These are phyloP conservation scores for Leptopterna dolabrata DNA, from an alignment of 2,888 invertebrate genomes.

Conservation along the genomic window DNA sequence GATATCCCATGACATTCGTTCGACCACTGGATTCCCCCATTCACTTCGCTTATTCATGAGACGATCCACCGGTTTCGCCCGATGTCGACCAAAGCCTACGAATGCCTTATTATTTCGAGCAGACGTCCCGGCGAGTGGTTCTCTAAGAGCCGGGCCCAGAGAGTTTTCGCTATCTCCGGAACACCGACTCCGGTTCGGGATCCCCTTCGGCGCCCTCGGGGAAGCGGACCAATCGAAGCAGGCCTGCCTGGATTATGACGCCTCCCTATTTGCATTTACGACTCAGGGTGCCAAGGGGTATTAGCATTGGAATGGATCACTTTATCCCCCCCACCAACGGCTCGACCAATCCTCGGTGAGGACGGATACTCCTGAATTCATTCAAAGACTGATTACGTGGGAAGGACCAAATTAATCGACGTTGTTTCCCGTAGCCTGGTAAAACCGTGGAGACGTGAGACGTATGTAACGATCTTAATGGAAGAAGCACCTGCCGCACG, in stretches of 20 bases:
- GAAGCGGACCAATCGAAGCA: conserved; percentile 27
- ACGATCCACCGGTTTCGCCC: too few relatives aligned
- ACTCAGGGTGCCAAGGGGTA: conserved; percentile 7
- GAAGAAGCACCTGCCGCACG: too few relatives aligned
- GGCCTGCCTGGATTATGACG: conserved; percentile 37
- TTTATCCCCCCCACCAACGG: neutral
- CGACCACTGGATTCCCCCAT: too few relatives aligned
- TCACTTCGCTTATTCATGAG: too few relatives aligned
- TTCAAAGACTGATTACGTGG: neutral
- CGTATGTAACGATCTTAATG: too few relatives aligned
- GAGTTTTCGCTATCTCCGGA: neutral
- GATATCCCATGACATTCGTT: too few relatives aligned
- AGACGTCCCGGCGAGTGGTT: neutral
- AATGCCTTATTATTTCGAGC: neutral
- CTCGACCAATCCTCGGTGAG: neutral
- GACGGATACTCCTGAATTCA: neutral
- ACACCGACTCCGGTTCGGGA: neutral
- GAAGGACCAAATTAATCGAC: neutral
- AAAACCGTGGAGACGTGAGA: too few relatives aligned
- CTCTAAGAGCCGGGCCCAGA: too few relatives aligned
- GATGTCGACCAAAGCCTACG: neutral
- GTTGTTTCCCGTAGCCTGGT: neutral
- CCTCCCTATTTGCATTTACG: conserved; percentile 41
- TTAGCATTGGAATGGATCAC: conserved; percentile 47
- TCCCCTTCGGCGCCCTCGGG: neutral